Conservation (phyloP, 1,140 invertebrate genomes). For the Coenobita brevimanus region DNA sequence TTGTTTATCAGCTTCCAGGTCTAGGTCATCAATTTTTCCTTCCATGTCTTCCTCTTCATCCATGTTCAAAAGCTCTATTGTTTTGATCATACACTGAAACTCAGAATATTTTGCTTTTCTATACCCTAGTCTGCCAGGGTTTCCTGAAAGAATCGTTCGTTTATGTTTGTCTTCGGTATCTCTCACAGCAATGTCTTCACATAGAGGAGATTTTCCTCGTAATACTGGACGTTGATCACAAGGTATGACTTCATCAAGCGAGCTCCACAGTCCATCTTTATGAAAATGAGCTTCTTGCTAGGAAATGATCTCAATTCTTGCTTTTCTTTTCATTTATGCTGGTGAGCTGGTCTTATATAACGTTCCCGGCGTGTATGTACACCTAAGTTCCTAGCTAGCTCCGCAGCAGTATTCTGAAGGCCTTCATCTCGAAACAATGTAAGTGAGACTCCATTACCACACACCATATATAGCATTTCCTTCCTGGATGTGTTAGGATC, state of each 20-base stretch:
- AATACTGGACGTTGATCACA: background rate
- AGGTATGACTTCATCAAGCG: background rate
- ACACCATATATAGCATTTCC: too few species aligned
- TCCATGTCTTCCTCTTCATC: too few species aligned
- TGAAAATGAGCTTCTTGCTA: background rate
- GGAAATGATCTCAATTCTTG: too few species aligned
- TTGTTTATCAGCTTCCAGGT: slow-evolving; percentile 9
- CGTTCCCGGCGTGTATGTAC: too few species aligned
- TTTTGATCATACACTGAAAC: background rate
- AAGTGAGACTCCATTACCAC: too few species aligned
- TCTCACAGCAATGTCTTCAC: slow-evolving; percentile 14
- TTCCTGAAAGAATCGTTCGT: background rate
- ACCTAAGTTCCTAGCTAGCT: too few species aligned
- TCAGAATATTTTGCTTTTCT: background rate
- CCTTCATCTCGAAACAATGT: too few species aligned
- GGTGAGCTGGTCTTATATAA: too few species aligned
- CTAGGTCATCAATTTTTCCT: slow-evolving; percentile 6
- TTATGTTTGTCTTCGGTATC: slow-evolving; percentile 21
- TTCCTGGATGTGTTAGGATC: too few species aligned
- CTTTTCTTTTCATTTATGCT: too few species aligned
- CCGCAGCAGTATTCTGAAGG: too few species aligned
- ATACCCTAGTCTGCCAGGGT: background rate
- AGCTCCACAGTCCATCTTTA: background rate
- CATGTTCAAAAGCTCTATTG: slow-evolving; percentile 17
- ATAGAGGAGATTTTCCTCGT: slow-evolving; percentile 1